phyloP scores from a whole-genome alignment of 2,797 vertebrate genomes.

The Poecilia velifera region DNA sequence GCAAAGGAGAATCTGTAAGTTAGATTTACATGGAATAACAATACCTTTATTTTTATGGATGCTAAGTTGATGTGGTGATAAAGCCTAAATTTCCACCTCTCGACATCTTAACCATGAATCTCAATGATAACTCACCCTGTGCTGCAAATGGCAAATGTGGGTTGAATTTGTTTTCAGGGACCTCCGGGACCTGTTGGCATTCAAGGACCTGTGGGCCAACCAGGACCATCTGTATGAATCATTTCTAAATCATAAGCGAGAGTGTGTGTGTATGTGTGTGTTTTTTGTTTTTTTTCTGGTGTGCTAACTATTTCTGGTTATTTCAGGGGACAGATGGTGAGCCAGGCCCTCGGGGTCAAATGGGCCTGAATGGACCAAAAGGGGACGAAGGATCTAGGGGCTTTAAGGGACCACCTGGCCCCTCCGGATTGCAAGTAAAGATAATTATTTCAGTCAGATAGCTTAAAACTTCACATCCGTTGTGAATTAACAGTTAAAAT shows the following conservation, averaged over 20 bases:
- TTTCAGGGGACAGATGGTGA: conserved; percentile 89
- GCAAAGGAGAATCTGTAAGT: conserved; percentile 91
- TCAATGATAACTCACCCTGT: conserved; percentile 16
- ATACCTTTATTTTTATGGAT: background rate
- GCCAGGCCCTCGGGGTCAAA: conserved; percentile 89
- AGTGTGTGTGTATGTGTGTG: too few species aligned
- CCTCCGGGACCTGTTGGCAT: conserved; percentile 86
- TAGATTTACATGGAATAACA: background rate
- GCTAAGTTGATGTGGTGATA: background rate
- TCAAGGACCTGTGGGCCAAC: conserved; percentile 88
- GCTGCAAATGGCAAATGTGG: conserved; percentile 24
- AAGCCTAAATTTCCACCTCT: background rate
- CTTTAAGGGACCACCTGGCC: conserved; percentile 83
- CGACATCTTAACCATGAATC: conserved; percentile 28
- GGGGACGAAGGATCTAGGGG: conserved; percentile 91
- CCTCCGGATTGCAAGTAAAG: conserved; percentile 87
- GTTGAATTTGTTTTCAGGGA: conserved; percentile 79
- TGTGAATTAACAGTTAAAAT: background rate
- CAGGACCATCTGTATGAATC: conserved; percentile 83
- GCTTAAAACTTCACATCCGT: background rate
- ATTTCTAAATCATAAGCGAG: background rate
- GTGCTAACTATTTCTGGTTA: conserved; percentile 14
- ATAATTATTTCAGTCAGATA: background rate
- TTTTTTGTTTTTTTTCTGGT: background rate
- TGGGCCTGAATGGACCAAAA: conserved; percentile 91